phyloP scores from a whole-genome alignment of 2,113 vertebrate species.

The Thomomys bottae region DNA sequence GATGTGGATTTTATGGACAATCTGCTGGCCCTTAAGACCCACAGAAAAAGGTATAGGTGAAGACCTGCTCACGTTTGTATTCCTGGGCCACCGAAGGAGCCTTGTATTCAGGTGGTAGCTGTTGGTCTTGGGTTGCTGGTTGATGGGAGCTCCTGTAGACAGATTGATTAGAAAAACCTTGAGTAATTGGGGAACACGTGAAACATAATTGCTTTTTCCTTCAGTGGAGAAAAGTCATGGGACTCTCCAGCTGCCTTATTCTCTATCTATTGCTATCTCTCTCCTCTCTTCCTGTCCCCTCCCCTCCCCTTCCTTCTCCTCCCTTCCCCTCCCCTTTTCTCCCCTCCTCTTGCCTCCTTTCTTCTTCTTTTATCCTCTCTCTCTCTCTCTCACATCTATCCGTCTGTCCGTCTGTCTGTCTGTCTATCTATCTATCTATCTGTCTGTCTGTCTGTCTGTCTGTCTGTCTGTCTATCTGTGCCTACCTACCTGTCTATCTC shows the following conservation, averaged over 20 bases:
- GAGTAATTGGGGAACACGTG: neutral
- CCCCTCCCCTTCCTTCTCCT: no score
- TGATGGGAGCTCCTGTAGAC: neutral
- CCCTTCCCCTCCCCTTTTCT: no score
- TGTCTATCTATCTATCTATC: neutral
- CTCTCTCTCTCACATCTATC: no score
- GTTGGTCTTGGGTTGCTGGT: neutral
- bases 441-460: neutral
- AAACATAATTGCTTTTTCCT: neutral
- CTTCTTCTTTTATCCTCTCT: no score
- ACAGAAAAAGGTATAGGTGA: neutral
- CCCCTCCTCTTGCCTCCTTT: no score
- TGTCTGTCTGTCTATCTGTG: neutral
- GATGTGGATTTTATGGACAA: neutral
- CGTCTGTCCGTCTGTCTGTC: neutral
- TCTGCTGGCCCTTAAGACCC: neutral
- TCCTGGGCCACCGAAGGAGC: rapidly evolving
- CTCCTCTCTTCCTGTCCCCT: no score
- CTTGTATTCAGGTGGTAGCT: neutral
- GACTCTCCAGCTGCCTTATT: neutral
- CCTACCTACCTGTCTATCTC: neutral
- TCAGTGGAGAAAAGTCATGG: neutral
- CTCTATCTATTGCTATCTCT: neutral
- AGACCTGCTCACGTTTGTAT: neutral
- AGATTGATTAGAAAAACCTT: neutral